These are phyloP conservation scores for Gobius niger DNA, from an alignment of 2,113 vertebrate genomes.

Conservation along the genomic window DNA sequence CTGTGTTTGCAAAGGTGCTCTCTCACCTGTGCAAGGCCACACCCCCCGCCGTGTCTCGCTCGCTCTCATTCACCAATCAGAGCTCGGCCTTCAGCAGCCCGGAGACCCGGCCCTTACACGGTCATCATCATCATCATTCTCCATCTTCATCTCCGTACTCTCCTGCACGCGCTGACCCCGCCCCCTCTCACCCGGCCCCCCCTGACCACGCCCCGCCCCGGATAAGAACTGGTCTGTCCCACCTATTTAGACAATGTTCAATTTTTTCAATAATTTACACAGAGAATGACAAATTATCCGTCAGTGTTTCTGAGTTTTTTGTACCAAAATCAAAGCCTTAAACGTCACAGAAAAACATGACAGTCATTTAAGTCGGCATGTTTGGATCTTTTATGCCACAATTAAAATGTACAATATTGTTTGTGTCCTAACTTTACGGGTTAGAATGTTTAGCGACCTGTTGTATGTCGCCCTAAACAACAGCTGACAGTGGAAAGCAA, in stretches of 20 bases:
- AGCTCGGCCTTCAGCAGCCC: constrained; percentile 86
- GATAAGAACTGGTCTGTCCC: constrained; percentile 79
- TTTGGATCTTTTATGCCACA: no score
- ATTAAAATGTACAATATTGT: no score
- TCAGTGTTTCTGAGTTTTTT: no score
- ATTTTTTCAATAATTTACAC: no score
- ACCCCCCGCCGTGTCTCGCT: constrained; percentile 83
- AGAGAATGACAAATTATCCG: no score
- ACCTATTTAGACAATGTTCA: background rate
- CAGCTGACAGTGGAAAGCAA: no score
- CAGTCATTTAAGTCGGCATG: no score
- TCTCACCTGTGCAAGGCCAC: constrained; percentile 88
- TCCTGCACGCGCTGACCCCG: constrained; percentile 88
- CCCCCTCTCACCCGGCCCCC: constrained; percentile 83
- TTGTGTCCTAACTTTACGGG: no score
- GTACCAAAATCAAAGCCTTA: no score
- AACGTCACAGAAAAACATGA: no score
- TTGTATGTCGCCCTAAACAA: no score
- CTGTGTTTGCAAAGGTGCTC: constrained; percentile 89
- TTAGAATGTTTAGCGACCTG: no score
- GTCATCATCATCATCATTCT: constrained; percentile 53
- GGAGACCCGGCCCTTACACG: constrained; percentile 75
- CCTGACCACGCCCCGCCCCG: constrained; percentile 90
- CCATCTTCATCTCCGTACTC: constrained; percentile 52
- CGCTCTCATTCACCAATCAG: constrained; percentile 92